Evolutionary conservation across 2,888 invertebrate genomes (phyloP), one percentile per base, ranked within the genome.

Genomic region (Drosophila algonquin): DNA sequence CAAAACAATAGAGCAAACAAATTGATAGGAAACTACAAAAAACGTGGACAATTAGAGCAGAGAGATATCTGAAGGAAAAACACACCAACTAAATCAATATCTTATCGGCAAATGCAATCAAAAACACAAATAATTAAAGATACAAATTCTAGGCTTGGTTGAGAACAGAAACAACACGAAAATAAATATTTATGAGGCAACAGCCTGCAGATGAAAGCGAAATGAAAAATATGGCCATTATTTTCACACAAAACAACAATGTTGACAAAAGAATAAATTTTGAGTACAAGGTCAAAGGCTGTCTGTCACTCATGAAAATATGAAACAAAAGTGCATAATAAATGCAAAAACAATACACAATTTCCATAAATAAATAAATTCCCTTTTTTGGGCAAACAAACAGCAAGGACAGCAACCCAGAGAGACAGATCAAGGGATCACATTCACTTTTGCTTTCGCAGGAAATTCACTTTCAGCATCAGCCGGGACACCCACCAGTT

Each of bases 321-420:
- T 62, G 12, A 61, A 16, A 16, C 40, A 21, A 54, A 46, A 47
- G 16, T 32, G 35, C 24, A 40, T 14, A 27, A 32, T 30, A 52
- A 52, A 44, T 18, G 46, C 54, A 54, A 68, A 60, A 60, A 60
- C 24, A 21, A 21, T 14, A 40, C 24, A 14, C 40, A n/a, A 40
- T 54, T 54, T 44, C n/a, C 44, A 27, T 21, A 54, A 54, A 35
- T 24, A 54, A 44, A 54, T 24, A 54, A 54, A 44, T 54, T 46
- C 47, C 57, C 35, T 10, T 35, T 75, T 73, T 35, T 80, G 75
- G 68, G 79, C 64, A 56, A 10, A 32, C 64, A 21, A 21, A 55
- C 24, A 24, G 27, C 57, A 77, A 80, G 79, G 81, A 80, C 75
- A 80, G 69, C 76, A 73, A 68, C 63, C 63, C 53, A 47, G 53